Conservation (phyloP, 2,797 vertebrate species). For the Buphagus erythrorhynchus region DNA sequence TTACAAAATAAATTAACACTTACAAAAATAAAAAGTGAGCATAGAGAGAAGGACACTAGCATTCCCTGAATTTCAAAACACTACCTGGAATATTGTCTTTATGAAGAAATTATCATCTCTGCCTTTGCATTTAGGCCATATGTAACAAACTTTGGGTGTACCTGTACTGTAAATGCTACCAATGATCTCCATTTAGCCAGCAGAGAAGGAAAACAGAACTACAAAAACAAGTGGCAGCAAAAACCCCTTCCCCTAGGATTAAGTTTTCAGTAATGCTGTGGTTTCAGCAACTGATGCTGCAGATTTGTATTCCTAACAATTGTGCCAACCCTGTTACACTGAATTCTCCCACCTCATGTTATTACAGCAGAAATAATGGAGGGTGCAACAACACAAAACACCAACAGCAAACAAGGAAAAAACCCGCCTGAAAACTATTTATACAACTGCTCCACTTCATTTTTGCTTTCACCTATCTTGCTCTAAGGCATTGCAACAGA, state of each 20-base stretch:
- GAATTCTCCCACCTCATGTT: neutral
- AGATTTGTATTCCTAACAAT: neutral
- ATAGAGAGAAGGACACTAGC: neutral
- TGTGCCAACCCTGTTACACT: neutral
- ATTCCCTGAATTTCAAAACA: neutral
- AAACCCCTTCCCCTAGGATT: fast-evolving
- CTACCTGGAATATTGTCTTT: neutral
- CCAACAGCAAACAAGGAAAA: neutral
- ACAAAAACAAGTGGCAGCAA: neutral
- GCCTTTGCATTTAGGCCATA: neutral
- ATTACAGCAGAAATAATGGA: neutral
- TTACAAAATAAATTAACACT: neutral
- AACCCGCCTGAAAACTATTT: neutral
- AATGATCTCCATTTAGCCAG: neutral
- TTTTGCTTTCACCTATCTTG: neutral
- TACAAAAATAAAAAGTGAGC: neutral
- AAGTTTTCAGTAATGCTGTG: neutral
- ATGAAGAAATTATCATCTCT: neutral
- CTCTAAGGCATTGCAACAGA: neutral
- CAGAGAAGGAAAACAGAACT: neutral
- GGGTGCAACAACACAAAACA: neutral
- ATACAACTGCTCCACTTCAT: neutral
- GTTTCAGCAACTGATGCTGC: neutral
- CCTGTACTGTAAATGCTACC: neutral
- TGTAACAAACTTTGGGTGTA: neutral